Evolutionary conservation across 37 sponge, comb jelly and placozoan species (phyloP).

Genomic region (Cliona cf. orientalis): DNA sequence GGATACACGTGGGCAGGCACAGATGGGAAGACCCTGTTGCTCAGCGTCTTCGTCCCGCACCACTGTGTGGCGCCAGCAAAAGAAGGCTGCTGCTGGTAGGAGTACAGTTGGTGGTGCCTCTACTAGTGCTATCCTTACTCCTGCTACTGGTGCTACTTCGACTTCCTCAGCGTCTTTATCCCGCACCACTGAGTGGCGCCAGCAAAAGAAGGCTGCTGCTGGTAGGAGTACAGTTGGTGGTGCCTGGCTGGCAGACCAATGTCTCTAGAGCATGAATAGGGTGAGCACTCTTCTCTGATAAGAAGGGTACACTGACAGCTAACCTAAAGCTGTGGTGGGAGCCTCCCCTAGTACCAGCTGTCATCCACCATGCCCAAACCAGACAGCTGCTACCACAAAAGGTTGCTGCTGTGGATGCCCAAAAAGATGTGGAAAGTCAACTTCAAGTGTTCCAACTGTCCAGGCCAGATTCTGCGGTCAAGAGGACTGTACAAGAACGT

Average conservation of each 20-base stretch:
- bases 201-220: too few relatives aligned
- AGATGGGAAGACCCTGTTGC: too few relatives aligned
- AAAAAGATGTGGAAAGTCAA: slow-evolving; percentile 37
- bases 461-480: neutral
- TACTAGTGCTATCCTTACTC: too few relatives aligned
- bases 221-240: too few relatives aligned
- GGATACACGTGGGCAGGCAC: too few relatives aligned
- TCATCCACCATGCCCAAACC: neutral
- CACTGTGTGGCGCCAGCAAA: too few relatives aligned
- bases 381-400: neutral
- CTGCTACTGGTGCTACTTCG: too few relatives aligned
- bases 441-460: slow-evolving; percentile 34
- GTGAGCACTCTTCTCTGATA: neutral
- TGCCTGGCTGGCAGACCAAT: neutral
- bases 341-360: neutral
- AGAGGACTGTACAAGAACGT: slow-evolving; percentile 27
- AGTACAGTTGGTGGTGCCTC: too few relatives aligned
- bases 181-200: too few relatives aligned
- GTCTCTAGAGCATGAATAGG: neutral
- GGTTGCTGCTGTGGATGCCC: slow-evolving; percentile 9
- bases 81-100: too few relatives aligned
- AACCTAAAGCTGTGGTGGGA: slow-evolving; percentile 6
- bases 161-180: too few relatives aligned
- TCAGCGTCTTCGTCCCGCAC: too few relatives aligned
- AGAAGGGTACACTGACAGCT: neutral